A percentile compares a stretch with the other conserved stretches of the same genome.
Evolutionary conservation across 2,888 invertebrate genomes (phyloP).

Genomic region (Hypomecis punctinalis): DNA sequence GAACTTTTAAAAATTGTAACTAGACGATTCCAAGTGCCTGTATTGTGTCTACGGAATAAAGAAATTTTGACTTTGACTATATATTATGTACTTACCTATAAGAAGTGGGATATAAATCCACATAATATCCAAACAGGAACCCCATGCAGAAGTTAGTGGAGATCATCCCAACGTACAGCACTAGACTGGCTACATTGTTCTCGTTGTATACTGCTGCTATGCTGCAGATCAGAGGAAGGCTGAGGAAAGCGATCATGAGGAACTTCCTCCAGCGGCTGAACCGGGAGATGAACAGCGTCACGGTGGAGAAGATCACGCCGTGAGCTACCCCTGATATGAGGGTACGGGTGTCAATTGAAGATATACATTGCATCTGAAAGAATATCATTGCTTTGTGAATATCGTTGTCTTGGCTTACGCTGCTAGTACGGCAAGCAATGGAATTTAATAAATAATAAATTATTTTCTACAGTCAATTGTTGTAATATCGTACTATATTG

Average conservation of each 20-base stretch:
- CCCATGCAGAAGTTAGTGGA: slow-evolving; percentile 57
- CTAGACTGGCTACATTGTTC: slow-evolving; percentile 34
- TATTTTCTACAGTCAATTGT: too few relatives aligned
- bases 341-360: slow-evolving; percentile 38
- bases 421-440: not conserved
- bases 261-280: slow-evolving; percentile 38
- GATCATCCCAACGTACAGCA: slow-evolving; percentile 49
- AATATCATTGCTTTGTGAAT: not conserved
- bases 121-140: slow-evolving; percentile 73
- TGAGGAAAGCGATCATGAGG: slow-evolving; percentile 35
- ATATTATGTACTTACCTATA: slow-evolving; percentile 67
- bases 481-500: too few relatives aligned
- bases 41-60: too few relatives aligned
- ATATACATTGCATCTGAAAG: slow-evolving; percentile 36
- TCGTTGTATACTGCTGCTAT: slow-evolving; percentile 36
- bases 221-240: slow-evolving; percentile 35
- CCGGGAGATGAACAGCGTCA: slow-evolving; percentile 33
- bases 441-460: too few relatives aligned
- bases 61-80: too few relatives aligned
- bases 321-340: slow-evolving; percentile 38
- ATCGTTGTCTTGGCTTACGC: not conserved
- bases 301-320: slow-evolving; percentile 33
- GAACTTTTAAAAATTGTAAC: too few relatives aligned
- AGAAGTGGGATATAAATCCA: slow-evolving; percentile 74
- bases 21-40: too few relatives aligned